A percentile compares a stretch with the other conserved stretches of the same genome.
Evolutionary conservation across 2,888 invertebrate species (phyloP).

Genomic region (Rhingia campestris): DNA sequence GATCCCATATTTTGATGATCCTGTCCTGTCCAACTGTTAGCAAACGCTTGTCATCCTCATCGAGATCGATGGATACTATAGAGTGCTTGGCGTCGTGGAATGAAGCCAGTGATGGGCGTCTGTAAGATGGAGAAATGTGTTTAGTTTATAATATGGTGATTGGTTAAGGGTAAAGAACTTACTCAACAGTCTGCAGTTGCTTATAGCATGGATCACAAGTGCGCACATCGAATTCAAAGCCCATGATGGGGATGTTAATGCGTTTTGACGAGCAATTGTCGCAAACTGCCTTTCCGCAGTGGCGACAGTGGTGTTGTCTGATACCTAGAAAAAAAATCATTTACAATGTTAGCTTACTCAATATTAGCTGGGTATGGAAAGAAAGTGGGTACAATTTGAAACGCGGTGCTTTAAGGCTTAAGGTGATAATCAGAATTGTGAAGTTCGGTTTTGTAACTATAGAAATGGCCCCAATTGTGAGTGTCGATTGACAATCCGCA

Average conservation of each 20-base stretch:
- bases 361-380: neutral
- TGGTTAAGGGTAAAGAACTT: conserved; percentile 82
- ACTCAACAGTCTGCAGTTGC: conserved; percentile 93
- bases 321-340: conserved; percentile 82
- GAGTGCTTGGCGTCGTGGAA: conserved; percentile 98
- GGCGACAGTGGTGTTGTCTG: conserved; percentile 94
- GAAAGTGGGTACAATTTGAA: too few relatives aligned
- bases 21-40: conserved; percentile 97
- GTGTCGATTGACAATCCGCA: too few relatives aligned
- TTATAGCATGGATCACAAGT: conserved; percentile 96
- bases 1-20: conserved; percentile 96
- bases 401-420: too few relatives aligned
- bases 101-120: conserved; percentile 94
- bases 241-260: conserved; percentile 96
- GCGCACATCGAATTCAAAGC: conserved; percentile 98
- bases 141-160: neutral
- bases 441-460: too few relatives aligned
- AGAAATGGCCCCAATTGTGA: too few relatives aligned
- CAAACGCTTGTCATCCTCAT: conserved; percentile 93
- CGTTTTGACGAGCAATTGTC: conserved; percentile 94
- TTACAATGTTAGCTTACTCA: neutral
- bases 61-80: conserved; percentile 93
- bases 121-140: conserved; percentile 79
- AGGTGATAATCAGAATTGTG: too few relatives aligned
- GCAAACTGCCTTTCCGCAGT: conserved; percentile 98